A percentile compares a stretch with the other conserved stretches of the same genome.
Evolutionary conservation across 2,888 invertebrate genomes (phyloP).

Genomic region (Anaspis maculata): DNA sequence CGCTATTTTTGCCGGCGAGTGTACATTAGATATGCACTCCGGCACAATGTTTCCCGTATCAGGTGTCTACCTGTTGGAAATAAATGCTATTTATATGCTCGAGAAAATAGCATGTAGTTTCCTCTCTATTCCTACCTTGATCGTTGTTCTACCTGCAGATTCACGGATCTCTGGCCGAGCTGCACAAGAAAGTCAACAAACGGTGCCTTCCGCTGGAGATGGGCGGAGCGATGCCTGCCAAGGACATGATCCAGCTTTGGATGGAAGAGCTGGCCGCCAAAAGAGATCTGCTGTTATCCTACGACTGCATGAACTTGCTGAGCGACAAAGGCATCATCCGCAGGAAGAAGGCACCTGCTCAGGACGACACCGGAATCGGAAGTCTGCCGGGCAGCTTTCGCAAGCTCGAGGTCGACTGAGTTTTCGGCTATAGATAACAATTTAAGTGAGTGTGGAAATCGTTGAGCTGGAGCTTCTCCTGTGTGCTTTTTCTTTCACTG

Average conservation of each 20-base stretch:
- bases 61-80: no score
- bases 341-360: conserved; percentile 33
- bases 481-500: no score
- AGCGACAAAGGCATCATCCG: conserved; percentile 53
- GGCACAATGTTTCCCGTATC: no score
- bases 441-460: no score
- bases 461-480: no score
- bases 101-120: no score
- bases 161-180: conserved; percentile 48
- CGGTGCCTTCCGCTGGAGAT: conserved; percentile 62
- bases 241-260: conserved; percentile 65
- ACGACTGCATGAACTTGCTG: conserved; percentile 58
- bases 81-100: no score
- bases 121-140: no score
- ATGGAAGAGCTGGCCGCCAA: conserved; percentile 53
- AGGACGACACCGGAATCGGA: conserved; percentile 21
- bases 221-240: conserved; percentile 61
- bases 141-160: no score
- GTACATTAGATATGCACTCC: no score
- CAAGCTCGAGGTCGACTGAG: conserved; percentile 56
- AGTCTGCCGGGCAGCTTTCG: conserved; percentile 55
- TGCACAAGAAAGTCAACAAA: conserved; percentile 52
- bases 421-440: no score
- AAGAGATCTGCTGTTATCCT: conserved; percentile 49
- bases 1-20: no score